phyloP scores from a whole-genome alignment of 2,113 vertebrate genomes.

The Myrmophylax atrothorax region DNA sequence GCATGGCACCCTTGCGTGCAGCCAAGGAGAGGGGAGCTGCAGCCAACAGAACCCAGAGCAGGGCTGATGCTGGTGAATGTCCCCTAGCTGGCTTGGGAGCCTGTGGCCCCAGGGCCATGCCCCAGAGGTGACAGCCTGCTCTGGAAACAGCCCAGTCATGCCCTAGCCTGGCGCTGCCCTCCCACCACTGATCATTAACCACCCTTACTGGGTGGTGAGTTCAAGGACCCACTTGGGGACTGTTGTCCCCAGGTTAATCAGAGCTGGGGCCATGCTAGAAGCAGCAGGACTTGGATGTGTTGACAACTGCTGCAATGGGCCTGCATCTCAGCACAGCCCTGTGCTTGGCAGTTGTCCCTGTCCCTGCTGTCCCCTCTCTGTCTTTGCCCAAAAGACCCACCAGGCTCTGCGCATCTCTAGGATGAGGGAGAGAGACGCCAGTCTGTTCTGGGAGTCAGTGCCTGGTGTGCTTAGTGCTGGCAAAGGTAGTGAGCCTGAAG shows the following conservation, averaged over 20 bases:
- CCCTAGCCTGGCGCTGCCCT: background rate
- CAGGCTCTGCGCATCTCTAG: background rate
- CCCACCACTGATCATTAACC: slow-evolving; percentile 47
- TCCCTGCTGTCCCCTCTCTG: background rate
- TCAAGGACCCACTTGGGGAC: background rate
- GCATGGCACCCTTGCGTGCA: background rate
- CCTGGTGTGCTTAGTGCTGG: background rate
- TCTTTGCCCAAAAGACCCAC: background rate
- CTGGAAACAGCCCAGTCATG: background rate
- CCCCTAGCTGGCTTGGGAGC: background rate
- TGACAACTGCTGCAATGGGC: background rate
- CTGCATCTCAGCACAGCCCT: background rate
- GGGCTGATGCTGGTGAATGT: background rate
- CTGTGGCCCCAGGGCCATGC: background rate
- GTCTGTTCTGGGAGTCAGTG: background rate
- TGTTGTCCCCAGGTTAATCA: background rate
- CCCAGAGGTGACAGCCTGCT: background rate
- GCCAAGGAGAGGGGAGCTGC: background rate
- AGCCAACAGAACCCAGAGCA: background rate
- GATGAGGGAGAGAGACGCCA: background rate
- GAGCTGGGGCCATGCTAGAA: background rate
- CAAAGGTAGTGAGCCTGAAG: background rate
- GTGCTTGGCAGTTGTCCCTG: background rate
- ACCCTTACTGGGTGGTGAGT: background rate
- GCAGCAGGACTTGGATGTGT: background rate